phyloP scores from a whole-genome alignment of 2,113 vertebrate species.

The Scolopax mira region DNA sequence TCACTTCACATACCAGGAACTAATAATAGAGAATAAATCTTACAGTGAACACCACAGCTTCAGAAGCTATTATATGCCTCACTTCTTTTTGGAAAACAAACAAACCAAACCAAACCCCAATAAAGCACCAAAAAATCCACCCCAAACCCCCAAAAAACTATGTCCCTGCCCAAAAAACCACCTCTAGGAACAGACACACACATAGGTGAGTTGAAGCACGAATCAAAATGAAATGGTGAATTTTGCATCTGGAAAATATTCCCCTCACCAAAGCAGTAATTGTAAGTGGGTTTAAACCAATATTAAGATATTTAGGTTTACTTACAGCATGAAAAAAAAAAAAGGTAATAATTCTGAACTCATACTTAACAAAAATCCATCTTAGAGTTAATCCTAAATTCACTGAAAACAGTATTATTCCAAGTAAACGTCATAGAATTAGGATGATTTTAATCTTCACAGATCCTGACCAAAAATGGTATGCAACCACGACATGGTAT shows the following conservation, averaged over 20 bases:
- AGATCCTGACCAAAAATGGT: background rate
- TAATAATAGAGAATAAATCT: background rate
- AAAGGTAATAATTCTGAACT: background rate
- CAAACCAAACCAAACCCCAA: background rate
- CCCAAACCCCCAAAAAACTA: rapidly evolving
- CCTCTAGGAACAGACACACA: background rate
- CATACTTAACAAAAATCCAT: background rate
- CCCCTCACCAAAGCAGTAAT: background rate
- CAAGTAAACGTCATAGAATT: background rate
- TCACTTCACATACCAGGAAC: background rate
- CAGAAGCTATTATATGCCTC: background rate
- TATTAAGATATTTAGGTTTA: background rate
- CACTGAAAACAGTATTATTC: background rate
- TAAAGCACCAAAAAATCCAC: background rate
- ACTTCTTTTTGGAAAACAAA: background rate
- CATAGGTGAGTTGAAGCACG: background rate
- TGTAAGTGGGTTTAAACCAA: background rate
- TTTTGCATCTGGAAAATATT: background rate
- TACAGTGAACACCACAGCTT: background rate
- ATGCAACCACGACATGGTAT: background rate
- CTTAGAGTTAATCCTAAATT: background rate
- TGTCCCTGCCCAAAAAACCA: background rate
- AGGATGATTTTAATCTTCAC: background rate
- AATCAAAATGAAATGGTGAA: background rate
- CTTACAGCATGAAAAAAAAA: background rate